Evolutionary conservation across 2,888 invertebrate species (phyloP).

Genomic region (Prosopocoilus inquinatus): DNA sequence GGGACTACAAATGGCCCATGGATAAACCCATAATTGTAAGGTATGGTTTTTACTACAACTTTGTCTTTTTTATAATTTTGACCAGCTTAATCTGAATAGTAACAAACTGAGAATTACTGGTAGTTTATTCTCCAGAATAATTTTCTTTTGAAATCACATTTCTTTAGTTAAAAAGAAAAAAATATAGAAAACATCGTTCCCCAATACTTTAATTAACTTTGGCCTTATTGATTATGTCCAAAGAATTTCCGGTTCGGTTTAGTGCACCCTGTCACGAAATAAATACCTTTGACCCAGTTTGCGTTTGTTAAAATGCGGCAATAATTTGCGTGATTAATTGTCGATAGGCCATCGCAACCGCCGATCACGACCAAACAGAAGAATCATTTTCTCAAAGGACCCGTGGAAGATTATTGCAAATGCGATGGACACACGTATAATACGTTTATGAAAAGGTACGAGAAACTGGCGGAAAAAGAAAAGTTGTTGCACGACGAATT

Average conservation of each 20-base stretch:
- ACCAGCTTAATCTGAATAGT: no score
- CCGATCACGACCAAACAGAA: constrained; percentile 54
- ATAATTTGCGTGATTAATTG: no score
- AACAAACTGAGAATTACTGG: no score
- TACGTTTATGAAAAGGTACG: constrained; percentile 60
- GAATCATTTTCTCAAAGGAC: constrained; percentile 52
- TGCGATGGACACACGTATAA: constrained; percentile 64
- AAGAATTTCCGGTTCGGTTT: no score
- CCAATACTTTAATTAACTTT: no score
- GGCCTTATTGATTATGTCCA: no score
- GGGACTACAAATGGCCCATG: constrained; percentile 62
- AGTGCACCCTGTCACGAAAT: background rate
- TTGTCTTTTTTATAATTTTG: no score
- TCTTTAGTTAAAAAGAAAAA: no score
- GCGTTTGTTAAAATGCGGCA: background rate
- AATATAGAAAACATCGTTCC: no score
- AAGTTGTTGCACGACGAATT: constrained; percentile 56
- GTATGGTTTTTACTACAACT: constrained; percentile 40
- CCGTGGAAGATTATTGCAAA: constrained; percentile 63
- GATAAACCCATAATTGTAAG: constrained; percentile 57
- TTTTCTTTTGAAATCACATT: no score
- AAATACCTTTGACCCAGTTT: background rate
- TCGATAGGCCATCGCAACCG: constrained; percentile 59
- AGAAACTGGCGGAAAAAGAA: constrained; percentile 61
- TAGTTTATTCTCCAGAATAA: no score